A percentile compares a stretch with the other conserved stretches of the same genome.
Conservation (phyloP, 2,797 vertebrate species). For the Valencia hispanica region DNA sequence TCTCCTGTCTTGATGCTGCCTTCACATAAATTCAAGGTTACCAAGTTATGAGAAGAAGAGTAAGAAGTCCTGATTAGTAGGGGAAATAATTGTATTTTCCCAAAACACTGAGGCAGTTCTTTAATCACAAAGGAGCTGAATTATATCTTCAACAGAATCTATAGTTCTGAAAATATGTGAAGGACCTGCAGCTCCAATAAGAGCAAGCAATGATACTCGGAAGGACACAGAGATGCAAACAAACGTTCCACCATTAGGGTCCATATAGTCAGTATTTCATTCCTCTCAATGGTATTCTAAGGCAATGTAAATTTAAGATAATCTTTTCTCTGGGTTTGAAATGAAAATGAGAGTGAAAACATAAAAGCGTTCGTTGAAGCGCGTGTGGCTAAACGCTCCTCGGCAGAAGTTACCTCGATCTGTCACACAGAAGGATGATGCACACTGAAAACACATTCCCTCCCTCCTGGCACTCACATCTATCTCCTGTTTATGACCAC, state of each 20-base stretch:
- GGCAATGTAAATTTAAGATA: constrained; percentile 39
- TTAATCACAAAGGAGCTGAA: not conserved
- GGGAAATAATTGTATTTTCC: not conserved
- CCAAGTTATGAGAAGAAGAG: not conserved
- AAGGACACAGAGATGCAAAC: not conserved
- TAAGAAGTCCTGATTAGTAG: not conserved
- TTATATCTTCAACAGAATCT: not conserved
- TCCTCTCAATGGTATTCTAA: constrained; percentile 26
- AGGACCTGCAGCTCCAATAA: not conserved
- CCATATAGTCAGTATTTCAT: not conserved
- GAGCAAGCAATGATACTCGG: not conserved
- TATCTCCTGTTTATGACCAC: constrained; percentile 76
- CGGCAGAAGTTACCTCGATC: constrained; percentile 56
- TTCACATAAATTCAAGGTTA: not conserved
- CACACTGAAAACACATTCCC: constrained; percentile 75
- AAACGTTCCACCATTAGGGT: not conserved
- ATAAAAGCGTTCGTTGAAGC: constrained; percentile 15
- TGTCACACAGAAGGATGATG: constrained; percentile 76
- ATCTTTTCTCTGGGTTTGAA: constrained; percentile 26
- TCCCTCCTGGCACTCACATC: constrained; percentile 70
- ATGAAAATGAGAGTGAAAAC: constrained; percentile 51
- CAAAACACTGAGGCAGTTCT: not conserved
- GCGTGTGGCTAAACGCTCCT: constrained; percentile 59
- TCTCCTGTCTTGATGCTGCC: not conserved
- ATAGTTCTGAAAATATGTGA: not conserved